Conservation (phyloP, 2,797 vertebrate species). For the Pangasius larnaudii region DNA sequence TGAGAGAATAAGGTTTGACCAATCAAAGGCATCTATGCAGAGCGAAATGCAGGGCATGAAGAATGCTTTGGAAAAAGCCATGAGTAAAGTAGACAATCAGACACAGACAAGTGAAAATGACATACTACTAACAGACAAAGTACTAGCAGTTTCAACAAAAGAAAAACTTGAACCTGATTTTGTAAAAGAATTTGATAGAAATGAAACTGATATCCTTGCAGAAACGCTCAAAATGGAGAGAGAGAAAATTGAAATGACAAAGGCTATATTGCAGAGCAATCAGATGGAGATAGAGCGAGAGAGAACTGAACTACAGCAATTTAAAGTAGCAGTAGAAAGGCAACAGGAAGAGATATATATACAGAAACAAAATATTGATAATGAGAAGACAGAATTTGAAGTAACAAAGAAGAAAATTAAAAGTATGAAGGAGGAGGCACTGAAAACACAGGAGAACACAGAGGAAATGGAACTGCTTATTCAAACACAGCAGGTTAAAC, state of each 20-base stretch:
- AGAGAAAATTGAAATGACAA: too few species aligned
- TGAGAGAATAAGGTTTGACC: slow-evolving; percentile 20
- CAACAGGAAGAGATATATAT: neutral
- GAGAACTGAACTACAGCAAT: neutral
- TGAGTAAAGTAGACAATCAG: too few species aligned
- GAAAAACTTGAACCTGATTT: too few species aligned
- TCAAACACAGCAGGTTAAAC: neutral
- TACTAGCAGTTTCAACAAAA: too few species aligned
- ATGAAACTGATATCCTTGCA: too few species aligned
- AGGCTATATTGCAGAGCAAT: neutral
- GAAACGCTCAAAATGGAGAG: too few species aligned
- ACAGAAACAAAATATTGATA: neutral
- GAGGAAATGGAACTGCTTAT: neutral
- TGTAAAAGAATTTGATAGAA: too few species aligned
- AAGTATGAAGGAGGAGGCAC: too few species aligned
- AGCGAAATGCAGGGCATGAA: slow-evolving; percentile 12
- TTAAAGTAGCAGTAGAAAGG: neutral
- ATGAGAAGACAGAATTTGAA: neutral
- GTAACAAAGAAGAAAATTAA: too few species aligned
- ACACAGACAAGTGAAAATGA: too few species aligned
- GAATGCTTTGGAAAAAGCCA: neutral
- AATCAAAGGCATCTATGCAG: slow-evolving; percentile 14
- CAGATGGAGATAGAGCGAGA: neutral
- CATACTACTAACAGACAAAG: too few species aligned
- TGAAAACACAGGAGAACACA: neutral